A percentile compares a stretch with the other conserved stretches of the same genome.
Evolutionary conservation across 2,888 invertebrate genomes (phyloP).

Genomic region (Cosmia pyralina): DNA sequence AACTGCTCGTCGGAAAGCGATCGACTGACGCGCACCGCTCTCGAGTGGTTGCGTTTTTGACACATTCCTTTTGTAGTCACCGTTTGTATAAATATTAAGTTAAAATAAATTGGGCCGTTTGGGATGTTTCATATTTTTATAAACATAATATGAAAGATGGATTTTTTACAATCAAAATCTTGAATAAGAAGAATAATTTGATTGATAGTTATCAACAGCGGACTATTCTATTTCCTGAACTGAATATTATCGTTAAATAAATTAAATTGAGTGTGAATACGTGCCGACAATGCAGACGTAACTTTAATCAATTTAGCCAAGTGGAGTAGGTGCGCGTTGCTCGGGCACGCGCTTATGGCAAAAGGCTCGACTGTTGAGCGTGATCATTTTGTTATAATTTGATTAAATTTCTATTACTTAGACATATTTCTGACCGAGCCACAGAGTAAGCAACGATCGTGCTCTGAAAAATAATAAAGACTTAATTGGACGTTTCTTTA

Average conservation of each 20-base stretch:
- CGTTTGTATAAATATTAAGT: conserved; percentile 82
- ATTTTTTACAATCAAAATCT: conserved; percentile 50
- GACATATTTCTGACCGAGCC: conserved; percentile 61
- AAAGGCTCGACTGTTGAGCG: conserved; percentile 75
- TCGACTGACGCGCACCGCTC: conserved; percentile 76
- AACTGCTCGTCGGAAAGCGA: conserved; percentile 81
- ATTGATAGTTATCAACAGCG: conserved; percentile 52
- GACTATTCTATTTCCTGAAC: conserved; percentile 42
- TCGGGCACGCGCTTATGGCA: conserved; percentile 81
- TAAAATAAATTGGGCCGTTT: conserved; percentile 72
- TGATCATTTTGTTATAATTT: conserved; percentile 84
- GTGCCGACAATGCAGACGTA: conserved; percentile 76
- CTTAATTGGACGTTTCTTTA: not conserved
- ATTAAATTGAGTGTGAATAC: conserved; percentile 67
- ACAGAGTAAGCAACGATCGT: conserved; percentile 57
- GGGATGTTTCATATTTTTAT: conserved; percentile 61
- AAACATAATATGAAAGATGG: conserved; percentile 45
- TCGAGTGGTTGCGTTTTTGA: conserved; percentile 80
- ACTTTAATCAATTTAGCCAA: conserved; percentile 84
- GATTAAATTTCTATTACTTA: conserved; percentile 85
- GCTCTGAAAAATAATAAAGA: not conserved
- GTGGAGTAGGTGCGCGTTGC: conserved; percentile 75
- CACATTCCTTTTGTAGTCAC: conserved; percentile 77
- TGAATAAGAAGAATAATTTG: conserved; percentile 39
- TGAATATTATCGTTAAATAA: conserved; percentile 56